Base-by-base conservation (phyloP, 2,113 vertebrate genomes). In the Eidolon helvum region DNA sequence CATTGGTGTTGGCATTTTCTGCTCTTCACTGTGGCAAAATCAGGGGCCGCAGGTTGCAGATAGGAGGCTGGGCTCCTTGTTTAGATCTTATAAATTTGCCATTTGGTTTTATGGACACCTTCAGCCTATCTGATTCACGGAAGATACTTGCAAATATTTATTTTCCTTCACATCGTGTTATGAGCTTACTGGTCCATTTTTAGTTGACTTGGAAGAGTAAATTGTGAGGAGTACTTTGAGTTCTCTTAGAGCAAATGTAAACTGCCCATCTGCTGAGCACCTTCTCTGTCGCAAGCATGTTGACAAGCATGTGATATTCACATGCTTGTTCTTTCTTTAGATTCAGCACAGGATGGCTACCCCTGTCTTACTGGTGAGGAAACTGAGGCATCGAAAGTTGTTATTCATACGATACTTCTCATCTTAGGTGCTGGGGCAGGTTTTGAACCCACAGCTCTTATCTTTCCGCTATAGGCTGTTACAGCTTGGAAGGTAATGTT, bases 281-380 rank as follows among this genome's bases (percentile, higher is more conserved):
- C 5, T 50, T 55, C 33, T 87, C 12, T 7, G 28, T 14, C 11
- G 11, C 48, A 48, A 48, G 48, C 12, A 48, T 48, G 48, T 48
- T 2, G 4, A 10, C 74, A 30, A 57, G 55, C 3, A 7, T 5
- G 1, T 2, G 55, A 11, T 26, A 0, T 24, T 74, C 26, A 19
- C n/a, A 4, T 12, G 22, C 45, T 68, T 24, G 12, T 90, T 85
- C 30, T 77, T 75, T 63, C 30, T 79, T 40, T 38, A 69, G 16
- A 61, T 38, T 48, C 59, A 57, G 43, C 2, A 16, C 15, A 10
- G 21, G 40, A 7, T 21, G 16, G 48, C 30, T 38, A 3, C 43
- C 15, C 2, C 28, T 12, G 7, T 48, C 35, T 57, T 59, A 48
- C 63, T 59, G 12, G 57, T 0, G 7, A 38, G n/a, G 30, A 90